A percentile compares a stretch with the other conserved stretches of the same genome.
phyloP scores from a whole-genome alignment of 2,797 vertebrate species.

The Meda fulgida region DNA sequence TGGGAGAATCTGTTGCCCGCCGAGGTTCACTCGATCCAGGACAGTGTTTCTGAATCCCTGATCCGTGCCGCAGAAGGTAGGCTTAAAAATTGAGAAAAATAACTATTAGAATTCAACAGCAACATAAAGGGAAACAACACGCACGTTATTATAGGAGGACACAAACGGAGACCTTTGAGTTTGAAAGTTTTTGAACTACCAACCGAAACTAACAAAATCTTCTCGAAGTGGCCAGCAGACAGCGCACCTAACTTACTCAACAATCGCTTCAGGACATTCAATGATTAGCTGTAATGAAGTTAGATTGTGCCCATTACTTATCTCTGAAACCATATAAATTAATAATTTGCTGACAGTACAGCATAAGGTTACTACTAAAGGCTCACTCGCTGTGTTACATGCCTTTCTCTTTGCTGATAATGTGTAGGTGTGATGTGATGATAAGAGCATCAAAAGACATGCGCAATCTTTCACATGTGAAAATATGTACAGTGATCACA shows the following conservation, averaged over 20 bases:
- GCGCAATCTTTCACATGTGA: background rate
- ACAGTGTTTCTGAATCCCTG: conserved; percentile 50
- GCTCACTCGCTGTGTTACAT: background rate
- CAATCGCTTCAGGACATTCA: conserved; percentile 4
- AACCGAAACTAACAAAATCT: conserved; percentile 7
- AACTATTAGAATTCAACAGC: background rate
- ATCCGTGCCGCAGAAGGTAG: background rate
- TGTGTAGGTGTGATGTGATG: background rate
- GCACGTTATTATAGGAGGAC: background rate
- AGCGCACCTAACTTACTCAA: conserved; percentile 33
- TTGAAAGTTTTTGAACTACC: background rate
- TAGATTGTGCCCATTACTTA: background rate
- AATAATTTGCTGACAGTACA: background rate
- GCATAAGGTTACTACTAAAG: background rate
- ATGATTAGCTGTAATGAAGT: background rate
- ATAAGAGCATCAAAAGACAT: background rate
- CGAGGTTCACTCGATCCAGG: conserved; percentile 62
- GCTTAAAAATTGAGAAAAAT: background rate
- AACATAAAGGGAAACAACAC: background rate
- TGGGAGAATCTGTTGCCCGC: conserved; percentile 67
- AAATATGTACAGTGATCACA: background rate
- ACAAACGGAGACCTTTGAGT: background rate
- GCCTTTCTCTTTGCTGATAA: background rate
- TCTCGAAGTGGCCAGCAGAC: conserved; percentile 54
- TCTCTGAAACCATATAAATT: background rate